These are phyloP conservation scores for Hozukius guyotensis DNA, from an alignment of 2,797 vertebrate species.

Conservation along the genomic window DNA sequence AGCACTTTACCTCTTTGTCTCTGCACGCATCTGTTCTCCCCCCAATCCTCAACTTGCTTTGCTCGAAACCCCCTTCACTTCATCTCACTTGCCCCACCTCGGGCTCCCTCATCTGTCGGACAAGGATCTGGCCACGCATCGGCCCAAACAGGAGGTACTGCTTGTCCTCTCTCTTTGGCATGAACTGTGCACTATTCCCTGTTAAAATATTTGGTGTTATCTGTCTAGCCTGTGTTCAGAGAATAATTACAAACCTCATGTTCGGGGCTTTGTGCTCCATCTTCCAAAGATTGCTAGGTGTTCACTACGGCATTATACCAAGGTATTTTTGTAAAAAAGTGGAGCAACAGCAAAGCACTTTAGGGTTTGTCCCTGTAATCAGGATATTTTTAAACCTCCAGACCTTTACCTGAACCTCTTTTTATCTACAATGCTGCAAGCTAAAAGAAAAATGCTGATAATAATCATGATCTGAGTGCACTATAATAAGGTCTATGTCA, in stretches of 20 bases:
- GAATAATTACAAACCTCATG: background rate
- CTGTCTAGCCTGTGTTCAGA: background rate
- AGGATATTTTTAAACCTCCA: background rate
- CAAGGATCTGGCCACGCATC: conserved; percentile 90
- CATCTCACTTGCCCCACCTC: conserved; percentile 63
- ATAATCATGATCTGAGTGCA: background rate
- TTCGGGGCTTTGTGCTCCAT: background rate
- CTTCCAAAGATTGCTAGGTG: background rate
- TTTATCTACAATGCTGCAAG: background rate
- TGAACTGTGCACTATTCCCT: conserved; percentile 40
- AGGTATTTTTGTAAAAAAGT: background rate
- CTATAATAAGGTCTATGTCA: background rate
- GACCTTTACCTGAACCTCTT: background rate
- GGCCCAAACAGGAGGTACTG: conserved; percentile 98
- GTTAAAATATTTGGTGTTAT: background rate
- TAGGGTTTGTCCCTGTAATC: background rate
- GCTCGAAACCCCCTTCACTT: conserved; percentile 51
- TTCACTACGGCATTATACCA: background rate
- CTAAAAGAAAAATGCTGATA: background rate
- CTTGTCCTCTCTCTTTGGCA: conserved; percentile 66
- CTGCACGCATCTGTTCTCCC: conserved; percentile 58
- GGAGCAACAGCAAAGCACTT: background rate
- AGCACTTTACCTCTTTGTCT: conserved; percentile 77
- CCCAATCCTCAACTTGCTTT: conserved; percentile 49
- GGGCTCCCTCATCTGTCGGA: conserved; percentile 87